A percentile compares a stretch with the other conserved stretches of the same genome.
Evolutionary conservation across 2,888 invertebrate genomes (phyloP).

Genomic region (Drosophila cracens): DNA sequence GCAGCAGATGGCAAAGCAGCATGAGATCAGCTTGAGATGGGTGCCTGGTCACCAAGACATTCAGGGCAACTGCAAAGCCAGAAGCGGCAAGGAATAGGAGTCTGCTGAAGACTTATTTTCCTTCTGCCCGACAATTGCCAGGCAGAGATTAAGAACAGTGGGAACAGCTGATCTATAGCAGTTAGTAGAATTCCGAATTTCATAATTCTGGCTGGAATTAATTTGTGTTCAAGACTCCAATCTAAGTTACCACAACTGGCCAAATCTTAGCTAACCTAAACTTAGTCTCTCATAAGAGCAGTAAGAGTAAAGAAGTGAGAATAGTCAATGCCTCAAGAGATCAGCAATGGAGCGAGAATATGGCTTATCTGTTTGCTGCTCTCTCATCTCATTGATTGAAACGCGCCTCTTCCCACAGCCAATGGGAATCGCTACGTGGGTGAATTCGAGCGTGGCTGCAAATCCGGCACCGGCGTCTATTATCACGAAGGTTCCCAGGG

Average conservation of each 20-base stretch:
- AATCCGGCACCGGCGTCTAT: constrained; percentile 82
- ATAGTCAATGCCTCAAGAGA: neutral
- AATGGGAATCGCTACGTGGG: constrained; percentile 84
- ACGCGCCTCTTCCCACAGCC: constrained; percentile 49
- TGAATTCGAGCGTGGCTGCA: constrained; percentile 77
- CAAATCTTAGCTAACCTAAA: neutral
- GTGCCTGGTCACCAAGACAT: neutral
- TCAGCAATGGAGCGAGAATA: neutral
- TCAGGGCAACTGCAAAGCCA: neutral
- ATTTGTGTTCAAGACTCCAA: neutral
- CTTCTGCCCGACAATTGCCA: neutral
- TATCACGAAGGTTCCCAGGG: constrained; percentile 74
- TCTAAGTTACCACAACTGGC: neutral
- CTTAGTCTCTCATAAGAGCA: neutral
- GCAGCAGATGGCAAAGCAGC: neutral
- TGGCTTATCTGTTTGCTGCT: neutral
- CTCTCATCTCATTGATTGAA: neutral
- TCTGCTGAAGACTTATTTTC: neutral
- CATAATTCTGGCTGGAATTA: neutral
- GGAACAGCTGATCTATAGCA: neutral
- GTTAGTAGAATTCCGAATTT: too few species aligned
- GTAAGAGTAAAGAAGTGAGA: neutral
- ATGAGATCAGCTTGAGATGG: neutral
- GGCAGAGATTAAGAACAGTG: neutral
- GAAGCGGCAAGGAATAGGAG: neutral